These are phyloP conservation scores for Thermophis baileyi DNA, from an alignment of 2,113 vertebrate genomes.

Conservation along the genomic window DNA sequence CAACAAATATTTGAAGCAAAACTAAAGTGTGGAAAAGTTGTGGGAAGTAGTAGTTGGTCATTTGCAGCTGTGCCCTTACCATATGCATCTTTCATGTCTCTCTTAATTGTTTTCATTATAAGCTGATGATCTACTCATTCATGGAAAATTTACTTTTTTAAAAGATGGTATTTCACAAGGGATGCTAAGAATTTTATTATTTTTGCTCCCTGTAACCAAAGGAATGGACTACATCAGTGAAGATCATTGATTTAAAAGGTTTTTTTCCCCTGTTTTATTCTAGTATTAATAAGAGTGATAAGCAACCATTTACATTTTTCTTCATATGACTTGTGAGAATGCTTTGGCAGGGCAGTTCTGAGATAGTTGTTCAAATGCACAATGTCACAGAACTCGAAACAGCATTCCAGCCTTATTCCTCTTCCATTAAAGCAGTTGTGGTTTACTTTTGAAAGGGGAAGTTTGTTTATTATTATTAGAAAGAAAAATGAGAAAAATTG, in stretches of 20 bases:
- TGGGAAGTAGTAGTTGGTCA: conserved; percentile 2
- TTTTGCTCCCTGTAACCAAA: not conserved
- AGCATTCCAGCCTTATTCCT: not conserved
- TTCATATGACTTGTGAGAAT: not conserved
- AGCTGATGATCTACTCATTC: not conserved
- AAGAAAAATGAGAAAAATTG: not conserved
- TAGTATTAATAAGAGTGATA: not conserved
- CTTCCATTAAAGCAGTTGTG: not conserved
- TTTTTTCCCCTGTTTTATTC: not conserved
- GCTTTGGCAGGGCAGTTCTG: not conserved
- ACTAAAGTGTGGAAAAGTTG: conserved; percentile 35
- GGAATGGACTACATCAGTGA: not conserved
- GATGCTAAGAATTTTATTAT: not conserved
- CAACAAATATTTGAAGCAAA: conserved; percentile 33
- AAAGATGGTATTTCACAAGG: conserved; percentile 11
- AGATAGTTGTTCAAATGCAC: not conserved
- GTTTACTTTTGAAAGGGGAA: not conserved
- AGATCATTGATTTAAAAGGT: not conserved
- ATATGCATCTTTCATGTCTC: conserved; percentile 34
- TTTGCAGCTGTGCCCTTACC: conserved; percentile 42
- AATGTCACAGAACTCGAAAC: not conserved
- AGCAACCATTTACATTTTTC: not conserved
- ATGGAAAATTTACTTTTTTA: not conserved
- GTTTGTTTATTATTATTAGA: not conserved
- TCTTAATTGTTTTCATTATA: not conserved